A percentile compares a stretch with the other conserved stretches of the same genome.
Evolutionary conservation across 2,113 vertebrate genomes (phyloP).

Genomic region (Struthio camelus): DNA sequence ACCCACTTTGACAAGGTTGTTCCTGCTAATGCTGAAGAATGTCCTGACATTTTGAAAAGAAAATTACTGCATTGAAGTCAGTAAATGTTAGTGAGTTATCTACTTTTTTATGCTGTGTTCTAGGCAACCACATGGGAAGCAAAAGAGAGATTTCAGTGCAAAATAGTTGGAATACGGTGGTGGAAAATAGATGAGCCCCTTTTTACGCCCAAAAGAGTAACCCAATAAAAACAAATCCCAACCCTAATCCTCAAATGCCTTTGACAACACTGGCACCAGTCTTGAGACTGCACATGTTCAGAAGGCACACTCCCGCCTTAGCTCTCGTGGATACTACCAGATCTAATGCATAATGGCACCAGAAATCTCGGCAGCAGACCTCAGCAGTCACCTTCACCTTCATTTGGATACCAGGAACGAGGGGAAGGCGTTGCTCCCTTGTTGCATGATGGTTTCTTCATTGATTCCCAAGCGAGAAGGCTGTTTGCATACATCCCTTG

Average conservation of each 20-base stretch:
- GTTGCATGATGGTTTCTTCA: background rate
- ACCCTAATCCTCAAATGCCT: background rate
- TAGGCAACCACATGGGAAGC: background rate
- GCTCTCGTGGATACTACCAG: background rate
- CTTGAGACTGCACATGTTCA: background rate
- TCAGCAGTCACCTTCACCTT: background rate
- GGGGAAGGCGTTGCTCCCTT: background rate
- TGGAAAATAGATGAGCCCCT: background rate
- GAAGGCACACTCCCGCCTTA: background rate
- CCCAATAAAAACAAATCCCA: background rate
- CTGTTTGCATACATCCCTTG: background rate
- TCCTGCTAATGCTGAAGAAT: background rate
- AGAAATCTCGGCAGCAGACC: background rate
- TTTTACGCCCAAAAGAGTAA: background rate
- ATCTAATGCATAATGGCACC: background rate
- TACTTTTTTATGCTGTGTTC: background rate
- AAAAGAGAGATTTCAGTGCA: background rate
- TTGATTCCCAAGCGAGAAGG: background rate
- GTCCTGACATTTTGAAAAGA: slow-evolving; percentile 27
- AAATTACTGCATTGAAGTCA: background rate
- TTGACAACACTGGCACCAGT: background rate
- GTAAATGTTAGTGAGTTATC: background rate
- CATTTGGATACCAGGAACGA: background rate
- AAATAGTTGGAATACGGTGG: too few relatives aligned
- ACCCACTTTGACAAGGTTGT: background rate